phyloP scores from a whole-genome alignment of 1,140 invertebrate genomes.

The Spodoptera frugiperda region DNA sequence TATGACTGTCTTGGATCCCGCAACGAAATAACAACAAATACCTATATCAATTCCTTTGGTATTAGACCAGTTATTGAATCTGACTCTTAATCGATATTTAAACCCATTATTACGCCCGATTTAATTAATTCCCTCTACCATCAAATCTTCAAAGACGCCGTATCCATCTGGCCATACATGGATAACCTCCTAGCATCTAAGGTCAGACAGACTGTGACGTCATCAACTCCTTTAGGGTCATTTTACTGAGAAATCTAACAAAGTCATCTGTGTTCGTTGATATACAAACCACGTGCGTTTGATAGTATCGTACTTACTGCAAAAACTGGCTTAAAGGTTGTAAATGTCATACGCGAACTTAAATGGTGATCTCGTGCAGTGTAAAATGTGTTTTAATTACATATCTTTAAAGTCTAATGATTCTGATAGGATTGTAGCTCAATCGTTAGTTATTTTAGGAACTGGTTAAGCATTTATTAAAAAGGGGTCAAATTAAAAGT shows the following conservation, averaged over 20 bases:
- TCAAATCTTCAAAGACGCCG: not conserved
- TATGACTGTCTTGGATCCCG: too few species aligned
- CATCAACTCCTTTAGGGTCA: slow-evolving; percentile 1
- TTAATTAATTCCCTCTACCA: not conserved
- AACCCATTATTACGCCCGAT: not conserved
- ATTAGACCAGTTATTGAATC: too few species aligned
- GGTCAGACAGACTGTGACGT: slow-evolving; percentile 20
- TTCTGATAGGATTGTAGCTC: too few species aligned
- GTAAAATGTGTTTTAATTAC: not conserved
- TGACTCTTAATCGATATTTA: too few species aligned
- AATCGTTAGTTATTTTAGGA: too few species aligned
- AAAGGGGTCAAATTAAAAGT: too few species aligned
- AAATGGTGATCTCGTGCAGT: not conserved
- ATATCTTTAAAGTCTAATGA: too few species aligned
- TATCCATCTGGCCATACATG: slow-evolving; percentile 15
- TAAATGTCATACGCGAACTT: not conserved
- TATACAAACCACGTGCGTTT: slow-evolving; percentile 8
- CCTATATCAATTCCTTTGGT: too few species aligned
- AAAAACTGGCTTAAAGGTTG: slow-evolving; percentile 11
- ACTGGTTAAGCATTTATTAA: too few species aligned
- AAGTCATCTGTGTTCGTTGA: slow-evolving; percentile 24
- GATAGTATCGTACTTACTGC: slow-evolving; percentile 7
- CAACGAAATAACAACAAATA: too few species aligned
- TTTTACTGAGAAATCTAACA: slow-evolving; percentile 30
- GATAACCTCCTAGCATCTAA: slow-evolving; percentile 16